Evolutionary conservation across 2,113 vertebrate genomes (phyloP).

Genomic region (Microtus montanus): DNA sequence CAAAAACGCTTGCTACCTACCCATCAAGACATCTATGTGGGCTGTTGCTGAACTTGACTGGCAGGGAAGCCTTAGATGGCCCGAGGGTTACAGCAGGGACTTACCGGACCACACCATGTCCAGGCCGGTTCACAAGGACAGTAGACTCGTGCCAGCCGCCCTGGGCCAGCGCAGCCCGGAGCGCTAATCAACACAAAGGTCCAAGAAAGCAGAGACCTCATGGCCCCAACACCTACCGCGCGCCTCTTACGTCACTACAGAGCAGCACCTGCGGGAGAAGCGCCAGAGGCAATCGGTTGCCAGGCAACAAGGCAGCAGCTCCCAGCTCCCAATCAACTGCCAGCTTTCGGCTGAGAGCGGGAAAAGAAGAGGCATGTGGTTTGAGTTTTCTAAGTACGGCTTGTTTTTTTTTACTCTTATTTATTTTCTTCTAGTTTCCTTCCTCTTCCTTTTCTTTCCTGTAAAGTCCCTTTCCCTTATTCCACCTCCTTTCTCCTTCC

Average conservation of each 20-base stretch:
- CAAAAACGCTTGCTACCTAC: not conserved
- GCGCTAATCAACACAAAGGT: too few species aligned
- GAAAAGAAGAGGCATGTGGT: rapidly evolving
- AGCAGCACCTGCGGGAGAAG: not conserved
- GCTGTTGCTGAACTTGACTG: not conserved
- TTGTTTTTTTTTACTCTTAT: not conserved
- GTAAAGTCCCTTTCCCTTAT: rapidly evolving
- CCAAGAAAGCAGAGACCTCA: rapidly evolving
- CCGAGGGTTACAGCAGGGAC: not conserved
- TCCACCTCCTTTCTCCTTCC: not conserved
- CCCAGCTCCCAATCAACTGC: rapidly evolving
- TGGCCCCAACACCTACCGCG: not conserved
- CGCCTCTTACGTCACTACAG: not conserved
- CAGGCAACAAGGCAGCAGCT: not conserved
- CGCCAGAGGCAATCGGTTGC: not conserved
- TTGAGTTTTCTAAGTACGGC: not conserved
- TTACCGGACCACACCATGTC: conserved; percentile 46
- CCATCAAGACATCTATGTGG: not conserved
- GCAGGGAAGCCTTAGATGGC: not conserved
- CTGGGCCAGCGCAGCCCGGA: rapidly evolving
- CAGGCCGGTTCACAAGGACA: not conserved
- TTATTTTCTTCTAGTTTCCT: not conserved
- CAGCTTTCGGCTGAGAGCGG: rapidly evolving
- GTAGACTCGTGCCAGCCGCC: not conserved
- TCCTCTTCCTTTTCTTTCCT: not conserved